These are phyloP conservation scores for Neogobius melanostomus DNA, from an alignment of 2,113 vertebrate species.

Conservation along the genomic window DNA sequence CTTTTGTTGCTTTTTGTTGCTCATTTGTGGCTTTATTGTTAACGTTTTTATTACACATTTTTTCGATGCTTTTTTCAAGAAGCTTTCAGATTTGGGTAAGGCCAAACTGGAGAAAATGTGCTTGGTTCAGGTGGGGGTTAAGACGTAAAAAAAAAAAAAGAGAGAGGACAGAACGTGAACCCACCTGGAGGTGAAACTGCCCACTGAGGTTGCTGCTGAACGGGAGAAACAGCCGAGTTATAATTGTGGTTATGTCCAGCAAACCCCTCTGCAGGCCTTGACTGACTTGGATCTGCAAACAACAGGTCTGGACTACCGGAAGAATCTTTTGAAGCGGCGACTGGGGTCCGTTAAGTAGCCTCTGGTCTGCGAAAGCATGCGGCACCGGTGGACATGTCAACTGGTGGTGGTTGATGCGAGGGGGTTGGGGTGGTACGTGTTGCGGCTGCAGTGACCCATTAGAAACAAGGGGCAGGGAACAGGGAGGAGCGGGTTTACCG, in stretches of 20 bases:
- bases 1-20: no score
- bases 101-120: no score
- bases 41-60: no score
- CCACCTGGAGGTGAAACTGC: slow-evolving; percentile 39
- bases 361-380: slow-evolving; percentile 16
- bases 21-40: no score
- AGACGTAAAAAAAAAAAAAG: background rate
- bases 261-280: background rate
- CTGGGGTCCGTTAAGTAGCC: slow-evolving; percentile 28
- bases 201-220: slow-evolving; percentile 53
- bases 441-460: background rate
- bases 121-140: no score
- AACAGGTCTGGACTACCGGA: slow-evolving; percentile 5
- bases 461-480: slow-evolving; percentile 19
- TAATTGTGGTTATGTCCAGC: background rate
- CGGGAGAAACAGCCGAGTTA: background rate
- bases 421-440: slow-evolving; percentile 8
- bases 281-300: slow-evolving; percentile 16
- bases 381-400: slow-evolving; percentile 10
- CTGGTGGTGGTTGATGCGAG: slow-evolving; percentile 17
- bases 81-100: no score
- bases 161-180: background rate
- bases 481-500: slow-evolving; percentile 24
- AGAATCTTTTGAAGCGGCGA: slow-evolving; percentile 16
- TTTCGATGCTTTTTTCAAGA: no score